Conservation (phyloP, 1,140 invertebrate genomes). For the Bombus ignitus region DNA sequence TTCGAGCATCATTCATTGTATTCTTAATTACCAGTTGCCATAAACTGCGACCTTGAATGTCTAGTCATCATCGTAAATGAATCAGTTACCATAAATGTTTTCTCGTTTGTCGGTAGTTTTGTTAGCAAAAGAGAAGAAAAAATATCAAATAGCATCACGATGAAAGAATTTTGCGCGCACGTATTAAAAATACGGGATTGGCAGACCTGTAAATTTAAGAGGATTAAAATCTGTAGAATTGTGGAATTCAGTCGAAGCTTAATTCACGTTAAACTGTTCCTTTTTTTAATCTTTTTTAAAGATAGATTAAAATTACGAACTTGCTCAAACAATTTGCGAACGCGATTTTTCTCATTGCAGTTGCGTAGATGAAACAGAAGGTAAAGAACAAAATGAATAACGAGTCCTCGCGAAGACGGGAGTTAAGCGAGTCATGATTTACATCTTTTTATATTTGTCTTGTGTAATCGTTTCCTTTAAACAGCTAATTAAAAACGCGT, state of each 20-base stretch:
- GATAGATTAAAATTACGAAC: neutral
- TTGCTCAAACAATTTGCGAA: too few species aligned
- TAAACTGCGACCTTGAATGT: slow-evolving; percentile 8
- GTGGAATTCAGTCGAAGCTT: neutral
- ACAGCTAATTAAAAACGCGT: too few species aligned
- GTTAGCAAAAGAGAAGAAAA: neutral
- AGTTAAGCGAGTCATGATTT: neutral
- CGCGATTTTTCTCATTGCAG: too few species aligned
- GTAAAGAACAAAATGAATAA: neutral
- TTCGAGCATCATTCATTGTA: neutral
- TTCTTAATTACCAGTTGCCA: slow-evolving; percentile 8
- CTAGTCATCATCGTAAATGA: neutral
- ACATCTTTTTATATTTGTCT: neutral
- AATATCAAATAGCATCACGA: neutral
- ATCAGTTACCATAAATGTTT: neutral
- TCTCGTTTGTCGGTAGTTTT: neutral
- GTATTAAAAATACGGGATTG: neutral
- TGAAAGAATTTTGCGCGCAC: neutral
- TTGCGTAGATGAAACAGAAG: neutral
- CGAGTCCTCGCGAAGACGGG: neutral
- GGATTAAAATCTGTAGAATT: neutral
- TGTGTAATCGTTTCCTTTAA: neutral
- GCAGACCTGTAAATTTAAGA: neutral
- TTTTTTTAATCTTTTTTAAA: neutral
- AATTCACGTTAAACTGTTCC: neutral